Percentiles rank a stretch among this genome's conserved stretches.
Conservation (phyloP, 1,140 invertebrate genomes). For the Brachionus asplanchnoidis region DNA sequence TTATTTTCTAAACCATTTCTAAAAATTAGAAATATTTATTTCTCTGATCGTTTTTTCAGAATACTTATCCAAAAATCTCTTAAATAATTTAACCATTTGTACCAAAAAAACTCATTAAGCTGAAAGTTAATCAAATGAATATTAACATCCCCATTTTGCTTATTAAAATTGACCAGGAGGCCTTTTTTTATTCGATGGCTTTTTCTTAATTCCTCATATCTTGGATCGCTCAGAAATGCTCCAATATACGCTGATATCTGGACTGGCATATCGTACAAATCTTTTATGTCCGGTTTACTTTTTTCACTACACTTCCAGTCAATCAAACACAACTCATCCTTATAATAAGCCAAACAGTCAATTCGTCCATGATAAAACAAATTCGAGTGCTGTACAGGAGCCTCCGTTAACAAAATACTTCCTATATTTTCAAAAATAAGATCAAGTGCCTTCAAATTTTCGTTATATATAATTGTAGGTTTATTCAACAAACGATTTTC, state of each 20-base stretch:
- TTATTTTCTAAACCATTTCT: no score
- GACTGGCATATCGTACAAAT: constrained; percentile 17
- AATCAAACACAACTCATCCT: background rate
- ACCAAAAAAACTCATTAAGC: constrained; percentile 26
- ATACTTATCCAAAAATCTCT: constrained; percentile 23
- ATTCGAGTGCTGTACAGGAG: background rate
- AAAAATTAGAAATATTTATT: background rate
- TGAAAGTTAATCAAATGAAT: constrained; percentile 28
- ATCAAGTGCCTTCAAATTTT: background rate
- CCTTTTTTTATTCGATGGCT: background rate
- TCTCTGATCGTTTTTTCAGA: background rate
- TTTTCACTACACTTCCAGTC: constrained; percentile 41
- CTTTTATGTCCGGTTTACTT: background rate
- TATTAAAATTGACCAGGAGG: constrained; percentile 8
- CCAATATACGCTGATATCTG: constrained; percentile 31
- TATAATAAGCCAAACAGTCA: constrained; percentile 34
- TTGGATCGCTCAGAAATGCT: constrained; percentile 31
- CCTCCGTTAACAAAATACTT: background rate
- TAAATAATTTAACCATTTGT: constrained; percentile 21
- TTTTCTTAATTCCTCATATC: constrained; percentile 2
- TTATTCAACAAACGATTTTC: constrained; percentile 5
- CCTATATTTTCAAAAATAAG: background rate
- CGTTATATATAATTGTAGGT: background rate
- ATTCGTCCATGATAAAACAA: constrained; percentile 29
- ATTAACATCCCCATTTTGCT: constrained; percentile 9